Percentiles rank a stretch among this genome's conserved stretches.
These are phyloP conservation scores for Cichladusa arquata DNA, from an alignment of 2,113 vertebrate genomes.

Conservation along the genomic window DNA sequence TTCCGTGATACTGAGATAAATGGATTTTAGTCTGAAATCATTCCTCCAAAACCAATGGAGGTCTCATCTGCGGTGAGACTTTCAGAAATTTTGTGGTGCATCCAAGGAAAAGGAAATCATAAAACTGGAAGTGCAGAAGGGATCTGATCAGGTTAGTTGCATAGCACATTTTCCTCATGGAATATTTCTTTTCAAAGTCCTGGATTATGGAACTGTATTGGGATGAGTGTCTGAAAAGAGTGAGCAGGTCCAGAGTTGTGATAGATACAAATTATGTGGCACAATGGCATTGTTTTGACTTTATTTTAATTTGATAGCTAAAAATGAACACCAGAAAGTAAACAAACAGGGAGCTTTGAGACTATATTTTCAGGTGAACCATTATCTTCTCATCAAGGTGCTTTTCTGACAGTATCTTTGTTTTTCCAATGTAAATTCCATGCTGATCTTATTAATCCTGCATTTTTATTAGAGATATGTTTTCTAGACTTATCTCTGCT, in stretches of 20 bases:
- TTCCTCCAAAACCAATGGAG: background rate
- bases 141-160: background rate
- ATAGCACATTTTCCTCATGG: background rate
- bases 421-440: background rate
- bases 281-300: background rate
- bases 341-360: background rate
- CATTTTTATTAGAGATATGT: background rate
- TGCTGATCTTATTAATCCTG: background rate
- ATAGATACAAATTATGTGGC: background rate
- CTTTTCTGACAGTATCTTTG: background rate
- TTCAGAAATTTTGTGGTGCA: background rate
- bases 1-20: background rate
- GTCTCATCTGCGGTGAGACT: background rate
- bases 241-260: background rate
- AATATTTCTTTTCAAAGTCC: background rate
- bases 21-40: background rate
- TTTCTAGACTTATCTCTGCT: background rate
- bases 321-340: background rate
- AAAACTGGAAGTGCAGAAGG: fast-evolving
- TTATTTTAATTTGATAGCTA: background rate
- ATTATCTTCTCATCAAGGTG: background rate
- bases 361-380: background rate
- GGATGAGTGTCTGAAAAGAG: background rate
- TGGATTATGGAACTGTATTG: background rate
- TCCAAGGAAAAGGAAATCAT: background rate